Base-by-base conservation (phyloP, 2,113 vertebrate species). In the Anguilla rostrata region DNA sequence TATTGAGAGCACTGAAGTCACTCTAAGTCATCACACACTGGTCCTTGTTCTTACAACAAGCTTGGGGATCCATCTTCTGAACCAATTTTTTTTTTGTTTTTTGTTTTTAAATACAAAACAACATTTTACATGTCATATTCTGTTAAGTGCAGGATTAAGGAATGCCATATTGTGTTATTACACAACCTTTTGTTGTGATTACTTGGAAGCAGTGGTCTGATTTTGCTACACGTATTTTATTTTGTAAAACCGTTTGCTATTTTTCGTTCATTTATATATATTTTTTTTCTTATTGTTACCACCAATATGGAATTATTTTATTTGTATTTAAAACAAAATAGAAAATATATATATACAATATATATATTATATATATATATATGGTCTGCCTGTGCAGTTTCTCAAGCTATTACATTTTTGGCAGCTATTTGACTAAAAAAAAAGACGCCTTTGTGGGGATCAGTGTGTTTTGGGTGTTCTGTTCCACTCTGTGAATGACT, bases 341-440 rank as follows among this genome's bases (percentile, higher is more conserved):
- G 39, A 88, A 40, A 89, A 88, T 88, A 86, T 89, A 88, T 88
- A 86, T 90, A 57, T 78, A 80, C 89, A 88, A 34, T 34, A 34
- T 34, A 34, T 34, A 34, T 34, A 60, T 1, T 90, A 88, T 88
- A 86, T 89, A 88, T 88, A 86, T 90, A 57, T 78, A 80, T 89
- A 87, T 26, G 71, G 81, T 92, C 89, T 90, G 49, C 87, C 86
- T 85, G 85, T 88, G 81, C 83, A 75, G 90, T 89, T 90, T 91
- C 84, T 82, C 79, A 39, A 82, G 79, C 79, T 91, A 83, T 20
- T 83, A 88, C 86, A 75, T 14, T 91, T 86, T 91, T 89, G 93
- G 93, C 94, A 93, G 93, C 93, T 95, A 95, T 91, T 88, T 60
- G 78, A 86, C 39, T 34, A 34, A 66, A 90, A 85, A 91, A 90